A percentile compares a stretch with the other conserved stretches of the same genome.
These are phyloP conservation scores for Buphagus erythrorhynchus DNA, from an alignment of 2,797 vertebrate species.

Conservation along the genomic window DNA sequence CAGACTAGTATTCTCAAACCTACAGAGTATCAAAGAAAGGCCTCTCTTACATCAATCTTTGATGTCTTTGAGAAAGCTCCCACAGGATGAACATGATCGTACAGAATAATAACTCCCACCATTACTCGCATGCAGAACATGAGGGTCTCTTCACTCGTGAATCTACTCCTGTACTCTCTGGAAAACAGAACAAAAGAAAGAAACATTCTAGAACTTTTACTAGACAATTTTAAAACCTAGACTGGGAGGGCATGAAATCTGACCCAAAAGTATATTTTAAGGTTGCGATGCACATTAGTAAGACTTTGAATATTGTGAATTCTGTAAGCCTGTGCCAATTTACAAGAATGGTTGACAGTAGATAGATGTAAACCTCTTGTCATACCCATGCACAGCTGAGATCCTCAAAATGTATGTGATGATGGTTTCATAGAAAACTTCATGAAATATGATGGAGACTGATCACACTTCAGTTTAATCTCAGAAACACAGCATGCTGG, in stretches of 20 bases:
- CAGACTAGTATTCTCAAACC: background rate
- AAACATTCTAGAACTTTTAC: background rate
- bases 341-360: background rate
- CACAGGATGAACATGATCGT: conserved; percentile 97
- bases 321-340: background rate
- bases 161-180: conserved; percentile 95
- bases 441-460: background rate
- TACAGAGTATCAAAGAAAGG: background rate
- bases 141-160: conserved; percentile 94
- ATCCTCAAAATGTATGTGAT: background rate
- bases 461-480: background rate
- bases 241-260: accelerated
- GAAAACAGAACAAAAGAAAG: background rate
- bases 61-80: conserved; percentile 98
- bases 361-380: background rate
- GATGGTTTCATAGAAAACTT: background rate
- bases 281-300: background rate
- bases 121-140: conserved; percentile 99
- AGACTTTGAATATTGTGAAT: background rate
- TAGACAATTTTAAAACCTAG: background rate
- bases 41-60: conserved; percentile 93
- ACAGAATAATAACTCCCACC: conserved; percentile 99
- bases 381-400: background rate
- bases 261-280: background rate
- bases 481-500: background rate